These are phyloP conservation scores for Lampris megalopsis DNA, from an alignment of 2,113 vertebrate genomes.

Conservation along the genomic window DNA sequence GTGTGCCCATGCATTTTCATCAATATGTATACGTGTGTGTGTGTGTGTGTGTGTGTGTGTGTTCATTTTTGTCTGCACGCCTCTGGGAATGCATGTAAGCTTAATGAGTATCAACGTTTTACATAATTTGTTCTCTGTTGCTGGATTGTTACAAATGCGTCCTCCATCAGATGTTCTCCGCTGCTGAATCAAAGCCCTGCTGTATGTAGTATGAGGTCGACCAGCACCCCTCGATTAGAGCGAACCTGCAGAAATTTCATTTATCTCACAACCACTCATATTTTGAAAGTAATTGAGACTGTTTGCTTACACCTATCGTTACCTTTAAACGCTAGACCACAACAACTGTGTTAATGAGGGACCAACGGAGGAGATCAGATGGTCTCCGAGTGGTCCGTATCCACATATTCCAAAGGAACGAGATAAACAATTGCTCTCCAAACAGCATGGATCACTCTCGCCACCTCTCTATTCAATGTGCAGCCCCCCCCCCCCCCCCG, in stretches of 20 bases:
- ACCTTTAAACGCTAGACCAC: not conserved
- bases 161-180: too few species aligned
- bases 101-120: not conserved
- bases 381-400: not conserved
- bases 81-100: not conserved
- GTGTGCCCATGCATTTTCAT: not conserved
- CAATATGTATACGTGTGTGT: too few species aligned
- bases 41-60: constrained; percentile 5
- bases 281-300: not conserved
- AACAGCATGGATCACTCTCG: constrained; percentile 12
- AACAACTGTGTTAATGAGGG: not conserved
- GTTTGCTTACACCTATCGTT: not conserved
- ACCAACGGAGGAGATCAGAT: constrained; percentile 13
- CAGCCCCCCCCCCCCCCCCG: not conserved
- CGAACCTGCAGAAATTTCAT: too few species aligned
- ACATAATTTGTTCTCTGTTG: too few species aligned
- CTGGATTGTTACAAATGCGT: too few species aligned
- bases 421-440: constrained; percentile 27
- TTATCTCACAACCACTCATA: too few species aligned
- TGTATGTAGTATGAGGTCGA: too few species aligned
- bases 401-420: constrained; percentile 21
- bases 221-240: too few species aligned
- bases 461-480: not conserved
- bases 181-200: too few species aligned
- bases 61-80: not conserved